Evolutionary conservation across 1,140 invertebrate species (phyloP).

Genomic region (Homalodisca vitripennis): DNA sequence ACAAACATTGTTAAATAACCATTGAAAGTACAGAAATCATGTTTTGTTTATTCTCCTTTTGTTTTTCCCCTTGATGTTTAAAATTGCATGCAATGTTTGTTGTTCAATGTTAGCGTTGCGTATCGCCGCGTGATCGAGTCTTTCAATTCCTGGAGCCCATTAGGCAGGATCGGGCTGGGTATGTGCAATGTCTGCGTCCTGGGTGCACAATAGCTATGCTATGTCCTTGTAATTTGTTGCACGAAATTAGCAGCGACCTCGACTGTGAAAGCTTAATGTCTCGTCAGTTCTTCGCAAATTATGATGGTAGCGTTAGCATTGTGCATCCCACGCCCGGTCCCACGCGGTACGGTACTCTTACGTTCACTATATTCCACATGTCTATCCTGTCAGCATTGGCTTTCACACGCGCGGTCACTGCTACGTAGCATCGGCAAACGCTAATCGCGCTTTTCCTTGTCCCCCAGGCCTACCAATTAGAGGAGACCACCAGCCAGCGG

Average conservation of each 20-base stretch:
- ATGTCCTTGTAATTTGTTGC: slow-evolving; percentile 31
- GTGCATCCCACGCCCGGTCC: slow-evolving; percentile 22
- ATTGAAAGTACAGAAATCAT: no score
- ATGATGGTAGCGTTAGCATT: slow-evolving; percentile 22
- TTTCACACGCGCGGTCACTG: slow-evolving; percentile 30
- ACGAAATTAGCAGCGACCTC: slow-evolving; percentile 29
- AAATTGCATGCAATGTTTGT: no score
- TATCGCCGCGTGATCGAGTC: no score
- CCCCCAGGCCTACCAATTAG: slow-evolving; percentile 33
- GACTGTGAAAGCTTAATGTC: slow-evolving; percentile 34
- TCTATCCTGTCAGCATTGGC: slow-evolving; percentile 18
- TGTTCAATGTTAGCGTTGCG: no score
- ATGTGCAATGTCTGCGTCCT: no score
- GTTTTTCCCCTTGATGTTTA: no score
- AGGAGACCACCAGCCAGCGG: slow-evolving; percentile 11
- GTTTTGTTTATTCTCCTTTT: no score
- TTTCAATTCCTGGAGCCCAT: no score
- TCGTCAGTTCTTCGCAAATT: slow-evolving; percentile 20
- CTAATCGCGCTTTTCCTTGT: slow-evolving; percentile 27
- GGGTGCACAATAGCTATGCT: slow-evolving; percentile 29
- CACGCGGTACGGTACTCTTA: not conserved
- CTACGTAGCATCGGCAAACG: not conserved
- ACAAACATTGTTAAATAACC: no score
- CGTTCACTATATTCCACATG: slow-evolving; percentile 25
- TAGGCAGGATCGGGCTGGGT: no score